Evolutionary conservation across 2,797 vertebrate species (phyloP).

Genomic region (Rhinichthys osculus): DNA sequence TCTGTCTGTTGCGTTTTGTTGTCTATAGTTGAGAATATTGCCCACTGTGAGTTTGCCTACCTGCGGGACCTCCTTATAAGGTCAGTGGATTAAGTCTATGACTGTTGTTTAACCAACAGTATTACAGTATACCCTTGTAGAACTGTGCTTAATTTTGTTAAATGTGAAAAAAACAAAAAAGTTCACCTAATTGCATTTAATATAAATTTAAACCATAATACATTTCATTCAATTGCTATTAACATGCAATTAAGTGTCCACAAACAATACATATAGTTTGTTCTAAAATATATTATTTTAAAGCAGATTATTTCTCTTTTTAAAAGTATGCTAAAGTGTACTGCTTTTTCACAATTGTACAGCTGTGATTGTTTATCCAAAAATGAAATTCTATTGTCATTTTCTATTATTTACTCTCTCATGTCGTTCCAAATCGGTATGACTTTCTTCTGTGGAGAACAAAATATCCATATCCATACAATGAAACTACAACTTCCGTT

Average conservation of each 20-base stretch:
- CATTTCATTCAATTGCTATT: background rate
- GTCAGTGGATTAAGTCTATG: conserved; percentile 71
- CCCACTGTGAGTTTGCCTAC: conserved; percentile 98
- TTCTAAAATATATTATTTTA: too few relatives aligned
- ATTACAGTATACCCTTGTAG: background rate
- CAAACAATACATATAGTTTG: too few relatives aligned
- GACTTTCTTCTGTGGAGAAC: background rate
- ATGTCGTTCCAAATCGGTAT: background rate
- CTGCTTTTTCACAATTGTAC: too few relatives aligned
- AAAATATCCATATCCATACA: background rate
- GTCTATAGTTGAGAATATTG: conserved; percentile 92
- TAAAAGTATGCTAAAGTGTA: too few relatives aligned
- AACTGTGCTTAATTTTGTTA: background rate
- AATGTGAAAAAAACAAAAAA: background rate
- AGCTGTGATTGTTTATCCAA: background rate
- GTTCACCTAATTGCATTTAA: background rate
- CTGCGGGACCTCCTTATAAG: conserved; percentile 97
- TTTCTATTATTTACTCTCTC: background rate
- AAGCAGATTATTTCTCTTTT: too few relatives aligned
- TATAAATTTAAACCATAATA: background rate
- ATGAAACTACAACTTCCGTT: background rate
- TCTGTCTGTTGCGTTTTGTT: conserved; percentile 61
- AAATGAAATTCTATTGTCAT: background rate
- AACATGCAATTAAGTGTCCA: too few relatives aligned
- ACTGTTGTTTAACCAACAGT: background rate